These are phyloP conservation scores for Phragmatobia fuliginosa DNA, from an alignment of 2,888 invertebrate species.

Conservation along the genomic window DNA sequence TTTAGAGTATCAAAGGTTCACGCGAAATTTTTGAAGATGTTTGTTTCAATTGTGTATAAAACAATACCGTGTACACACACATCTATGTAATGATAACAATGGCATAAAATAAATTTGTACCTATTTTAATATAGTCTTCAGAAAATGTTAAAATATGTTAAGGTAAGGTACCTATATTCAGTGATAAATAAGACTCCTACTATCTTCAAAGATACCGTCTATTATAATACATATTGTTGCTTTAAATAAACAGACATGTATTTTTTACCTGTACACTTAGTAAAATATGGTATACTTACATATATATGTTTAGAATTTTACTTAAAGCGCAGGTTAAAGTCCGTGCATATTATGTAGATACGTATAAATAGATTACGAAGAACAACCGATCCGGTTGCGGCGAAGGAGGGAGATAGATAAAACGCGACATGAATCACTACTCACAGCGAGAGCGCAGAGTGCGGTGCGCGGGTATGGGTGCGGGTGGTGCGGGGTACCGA, in stretches of 20 bases:
- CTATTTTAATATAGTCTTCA: too few relatives aligned
- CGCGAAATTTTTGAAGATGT: not conserved
- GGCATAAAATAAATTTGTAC: not conserved
- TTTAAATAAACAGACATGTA: not conserved
- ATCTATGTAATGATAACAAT: too few relatives aligned
- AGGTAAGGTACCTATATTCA: too few relatives aligned
- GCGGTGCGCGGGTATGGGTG: constrained; percentile 67
- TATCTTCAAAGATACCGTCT: too few relatives aligned
- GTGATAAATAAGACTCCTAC: not conserved
- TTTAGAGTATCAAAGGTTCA: not conserved
- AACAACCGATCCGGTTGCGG: constrained; percentile 86
- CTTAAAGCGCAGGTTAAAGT: constrained; percentile 73
- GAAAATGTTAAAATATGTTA: too few relatives aligned
- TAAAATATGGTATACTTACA: not conserved
- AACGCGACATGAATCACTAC: constrained; percentile 87
- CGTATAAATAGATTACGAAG: constrained; percentile 85
- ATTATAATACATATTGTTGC: not conserved
- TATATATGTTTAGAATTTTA: constrained; percentile 53
- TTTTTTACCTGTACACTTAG: constrained; percentile 1
- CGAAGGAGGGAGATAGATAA: constrained; percentile 86
- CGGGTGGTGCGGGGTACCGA: constrained; percentile 66
- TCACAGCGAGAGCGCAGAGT: constrained; percentile 78
- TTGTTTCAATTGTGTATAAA: not conserved
- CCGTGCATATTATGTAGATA: constrained; percentile 79
- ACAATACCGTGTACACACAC: too few relatives aligned